These are phyloP conservation scores for Notamacropus eugenii DNA, from an alignment of 2,797 vertebrate genomes.

Conservation along the genomic window DNA sequence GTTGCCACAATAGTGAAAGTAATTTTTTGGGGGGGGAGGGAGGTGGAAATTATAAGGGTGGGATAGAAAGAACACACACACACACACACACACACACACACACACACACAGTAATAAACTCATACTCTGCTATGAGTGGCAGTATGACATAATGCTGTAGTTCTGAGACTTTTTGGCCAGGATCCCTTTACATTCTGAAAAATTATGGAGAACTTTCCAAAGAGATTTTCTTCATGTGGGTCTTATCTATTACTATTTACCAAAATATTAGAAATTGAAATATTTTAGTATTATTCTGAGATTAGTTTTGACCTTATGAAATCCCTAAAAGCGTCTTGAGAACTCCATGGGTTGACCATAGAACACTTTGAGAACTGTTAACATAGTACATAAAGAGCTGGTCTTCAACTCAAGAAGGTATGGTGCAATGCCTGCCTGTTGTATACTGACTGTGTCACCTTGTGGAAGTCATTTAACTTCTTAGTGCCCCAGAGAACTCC, in stretches of 20 bases:
- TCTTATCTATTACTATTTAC: not conserved
- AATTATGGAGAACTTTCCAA: too few species aligned
- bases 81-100: too few species aligned
- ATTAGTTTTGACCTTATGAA: not conserved
- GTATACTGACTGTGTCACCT: not conserved
- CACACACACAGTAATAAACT: too few species aligned
- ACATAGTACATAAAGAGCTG: not conserved
- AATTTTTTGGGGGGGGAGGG: too few species aligned
- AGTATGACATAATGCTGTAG: too few species aligned
- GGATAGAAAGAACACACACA: too few species aligned
- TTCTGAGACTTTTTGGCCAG: too few species aligned
- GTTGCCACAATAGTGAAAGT: too few species aligned
- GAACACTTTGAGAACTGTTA: not conserved
- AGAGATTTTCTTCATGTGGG: too few species aligned
- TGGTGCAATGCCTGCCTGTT: not conserved
- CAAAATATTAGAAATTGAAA: not conserved
- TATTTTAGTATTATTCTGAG: not conserved
- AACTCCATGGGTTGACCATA: not conserved
- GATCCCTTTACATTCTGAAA: too few species aligned
- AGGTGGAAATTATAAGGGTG: too few species aligned
- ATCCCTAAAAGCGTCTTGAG: not conserved
- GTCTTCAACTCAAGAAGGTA: not conserved
- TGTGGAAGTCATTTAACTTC: not conserved
- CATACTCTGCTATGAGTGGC: too few species aligned
- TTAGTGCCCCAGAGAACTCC: not conserved